These are phyloP conservation scores for Prinia subflava DNA, from an alignment of 2,113 vertebrate species.

Conservation along the genomic window DNA sequence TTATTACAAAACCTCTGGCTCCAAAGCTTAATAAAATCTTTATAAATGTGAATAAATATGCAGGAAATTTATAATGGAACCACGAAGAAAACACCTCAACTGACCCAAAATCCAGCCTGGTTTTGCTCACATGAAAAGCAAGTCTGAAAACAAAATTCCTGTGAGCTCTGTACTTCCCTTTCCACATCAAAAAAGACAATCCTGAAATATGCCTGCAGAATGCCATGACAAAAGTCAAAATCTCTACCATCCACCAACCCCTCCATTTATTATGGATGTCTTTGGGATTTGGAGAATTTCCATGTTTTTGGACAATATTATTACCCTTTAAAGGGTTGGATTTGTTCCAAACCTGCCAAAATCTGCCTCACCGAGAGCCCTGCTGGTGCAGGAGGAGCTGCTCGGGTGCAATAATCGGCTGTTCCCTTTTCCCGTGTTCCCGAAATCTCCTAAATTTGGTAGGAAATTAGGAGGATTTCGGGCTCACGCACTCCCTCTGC, in stretches of 20 bases:
- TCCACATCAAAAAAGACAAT: neutral
- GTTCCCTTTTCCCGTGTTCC: neutral
- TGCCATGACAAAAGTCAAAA: fast-evolving
- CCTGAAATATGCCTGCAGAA: neutral
- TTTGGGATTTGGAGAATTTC: neutral
- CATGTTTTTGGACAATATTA: neutral
- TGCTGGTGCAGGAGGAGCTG: neutral
- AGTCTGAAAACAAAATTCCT: neutral
- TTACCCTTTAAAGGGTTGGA: neutral
- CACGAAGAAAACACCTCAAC: neutral
- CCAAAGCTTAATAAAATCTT: neutral
- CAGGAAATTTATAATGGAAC: neutral
- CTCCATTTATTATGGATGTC: neutral
- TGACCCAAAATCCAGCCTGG: neutral
- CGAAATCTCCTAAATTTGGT: neutral
- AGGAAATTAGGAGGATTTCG: fast-evolving
- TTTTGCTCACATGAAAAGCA: neutral
- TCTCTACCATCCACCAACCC: neutral
- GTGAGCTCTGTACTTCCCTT: neutral
- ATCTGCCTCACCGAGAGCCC: neutral
- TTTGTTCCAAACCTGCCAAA: neutral
- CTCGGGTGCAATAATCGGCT: fast-evolving
- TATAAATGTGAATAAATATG: neutral
- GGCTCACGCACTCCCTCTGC: constrained; percentile 41
- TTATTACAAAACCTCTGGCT: neutral